These are phyloP conservation scores for Vidua macroura DNA, from an alignment of 2,113 vertebrate genomes.

Conservation along the genomic window DNA sequence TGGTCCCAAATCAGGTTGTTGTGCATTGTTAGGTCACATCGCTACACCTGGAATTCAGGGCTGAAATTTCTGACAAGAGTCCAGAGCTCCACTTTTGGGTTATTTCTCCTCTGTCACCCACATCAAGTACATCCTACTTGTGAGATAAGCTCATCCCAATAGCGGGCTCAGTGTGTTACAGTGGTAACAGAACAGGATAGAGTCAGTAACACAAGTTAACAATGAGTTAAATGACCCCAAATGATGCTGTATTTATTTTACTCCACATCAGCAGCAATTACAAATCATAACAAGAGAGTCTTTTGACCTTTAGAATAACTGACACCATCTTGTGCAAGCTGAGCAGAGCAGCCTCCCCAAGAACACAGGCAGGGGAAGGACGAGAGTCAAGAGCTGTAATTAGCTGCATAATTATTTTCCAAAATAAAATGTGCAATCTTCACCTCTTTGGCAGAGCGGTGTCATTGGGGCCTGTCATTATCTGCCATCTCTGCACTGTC, in stretches of 20 bases:
- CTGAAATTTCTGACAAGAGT: neutral
- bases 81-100: neutral
- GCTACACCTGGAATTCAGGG: neutral
- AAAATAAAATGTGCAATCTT: slow-evolving; percentile 67
- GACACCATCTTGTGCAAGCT: slow-evolving; percentile 26
- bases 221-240: neutral
- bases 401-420: slow-evolving; percentile 69
- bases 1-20: accelerated
- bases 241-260: slow-evolving; percentile 2
- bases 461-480: slow-evolving; percentile 53
- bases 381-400: slow-evolving; percentile 67
- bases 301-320: slow-evolving; percentile 60
- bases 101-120: neutral
- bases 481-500: slow-evolving; percentile 41
- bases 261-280: slow-evolving; percentile 37
- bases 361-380: slow-evolving; percentile 31
- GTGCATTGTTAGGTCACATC: neutral
- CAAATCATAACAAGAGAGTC: slow-evolving; percentile 40
- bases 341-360: slow-evolving; percentile 45
- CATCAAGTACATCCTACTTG: neutral
- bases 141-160: accelerated
- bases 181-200: accelerated
- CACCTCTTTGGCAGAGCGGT: slow-evolving; percentile 54
- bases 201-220: neutral
- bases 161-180: neutral